A percentile compares a stretch with the other conserved stretches of the same genome.
Evolutionary conservation across 2,113 vertebrate genomes (phyloP).

Genomic region (Platysteira castanea): DNA sequence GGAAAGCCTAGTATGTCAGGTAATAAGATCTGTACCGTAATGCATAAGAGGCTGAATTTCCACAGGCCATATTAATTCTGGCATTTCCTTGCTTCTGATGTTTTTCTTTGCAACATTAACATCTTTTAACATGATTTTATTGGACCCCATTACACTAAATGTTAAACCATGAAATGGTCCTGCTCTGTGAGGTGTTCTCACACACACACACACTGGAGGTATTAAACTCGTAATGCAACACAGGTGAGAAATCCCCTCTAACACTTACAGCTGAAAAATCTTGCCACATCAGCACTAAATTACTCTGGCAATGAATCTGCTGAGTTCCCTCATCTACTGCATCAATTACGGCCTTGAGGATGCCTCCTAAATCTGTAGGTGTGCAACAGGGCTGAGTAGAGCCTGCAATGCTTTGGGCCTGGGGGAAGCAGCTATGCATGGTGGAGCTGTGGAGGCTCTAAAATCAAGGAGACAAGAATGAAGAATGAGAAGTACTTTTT

Average conservation of each 20-base stretch:
- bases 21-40: background rate
- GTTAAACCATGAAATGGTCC: background rate
- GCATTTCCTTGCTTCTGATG: slow-evolving; percentile 44
- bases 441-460: background rate
- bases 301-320: background rate
- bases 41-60: background rate
- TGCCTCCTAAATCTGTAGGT: background rate
- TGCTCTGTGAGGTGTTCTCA: background rate
- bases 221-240: slow-evolving; percentile 12
- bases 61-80: slow-evolving; percentile 28
- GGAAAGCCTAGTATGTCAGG: background rate
- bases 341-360: background rate
- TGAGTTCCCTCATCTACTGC: background rate
- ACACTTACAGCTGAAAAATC: slow-evolving; percentile 7
- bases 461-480: background rate
- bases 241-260: slow-evolving; percentile 12
- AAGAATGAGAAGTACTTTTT: background rate
- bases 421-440: background rate
- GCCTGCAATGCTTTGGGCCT: background rate
- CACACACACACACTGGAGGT: background rate
- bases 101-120: slow-evolving; percentile 54
- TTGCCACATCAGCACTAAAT: slow-evolving; percentile 9
- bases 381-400: background rate
- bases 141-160: slow-evolving; percentile 2
- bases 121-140: slow-evolving; percentile 44